These are phyloP conservation scores for Amblyraja radiata DNA, from an alignment of 2,797 vertebrate genomes.

Conservation along the genomic window DNA sequence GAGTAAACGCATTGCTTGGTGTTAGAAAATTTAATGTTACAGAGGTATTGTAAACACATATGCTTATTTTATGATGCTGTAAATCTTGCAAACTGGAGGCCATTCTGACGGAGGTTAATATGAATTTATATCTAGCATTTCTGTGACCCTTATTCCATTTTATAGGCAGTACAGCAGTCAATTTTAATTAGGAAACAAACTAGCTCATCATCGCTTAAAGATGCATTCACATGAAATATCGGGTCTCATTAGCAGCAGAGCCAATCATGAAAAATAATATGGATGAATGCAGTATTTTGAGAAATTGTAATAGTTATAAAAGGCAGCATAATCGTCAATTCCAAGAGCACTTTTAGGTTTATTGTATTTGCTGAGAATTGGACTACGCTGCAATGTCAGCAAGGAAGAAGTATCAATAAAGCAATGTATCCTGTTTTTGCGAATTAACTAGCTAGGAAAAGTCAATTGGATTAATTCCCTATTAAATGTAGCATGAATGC, in stretches of 20 bases:
- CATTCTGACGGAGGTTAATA: constrained; percentile 17
- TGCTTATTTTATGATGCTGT: constrained; percentile 10
- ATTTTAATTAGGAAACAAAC: constrained; percentile 38
- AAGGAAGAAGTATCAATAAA: constrained; percentile 10
- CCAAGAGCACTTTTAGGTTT: constrained; percentile 25
- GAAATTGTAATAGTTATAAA: constrained; percentile 30
- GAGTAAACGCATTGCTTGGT: neutral
- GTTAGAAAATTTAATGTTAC: neutral
- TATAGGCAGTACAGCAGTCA: constrained; percentile 34
- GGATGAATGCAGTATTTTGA: neutral
- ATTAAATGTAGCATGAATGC: constrained; percentile 15
- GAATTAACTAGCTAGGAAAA: constrained; percentile 13
- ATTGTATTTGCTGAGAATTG: constrained; percentile 10
- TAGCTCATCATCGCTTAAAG: constrained; percentile 30
- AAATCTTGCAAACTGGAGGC: constrained; percentile 14
- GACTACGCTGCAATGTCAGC: constrained; percentile 4
- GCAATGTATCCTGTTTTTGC: neutral
- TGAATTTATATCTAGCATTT: constrained; percentile 25
- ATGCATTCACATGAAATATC: constrained; percentile 30
- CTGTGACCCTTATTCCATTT: constrained; percentile 18
- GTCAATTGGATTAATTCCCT: constrained; percentile 3
- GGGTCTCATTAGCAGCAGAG: constrained; percentile 21
- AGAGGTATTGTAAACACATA: neutral
- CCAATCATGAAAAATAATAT: constrained; percentile 2
- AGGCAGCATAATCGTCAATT: constrained; percentile 5